Percentiles rank a stretch among this genome's conserved stretches.
Conservation (phyloP, 1,140 invertebrate species). For the Goniozus legneri region DNA sequence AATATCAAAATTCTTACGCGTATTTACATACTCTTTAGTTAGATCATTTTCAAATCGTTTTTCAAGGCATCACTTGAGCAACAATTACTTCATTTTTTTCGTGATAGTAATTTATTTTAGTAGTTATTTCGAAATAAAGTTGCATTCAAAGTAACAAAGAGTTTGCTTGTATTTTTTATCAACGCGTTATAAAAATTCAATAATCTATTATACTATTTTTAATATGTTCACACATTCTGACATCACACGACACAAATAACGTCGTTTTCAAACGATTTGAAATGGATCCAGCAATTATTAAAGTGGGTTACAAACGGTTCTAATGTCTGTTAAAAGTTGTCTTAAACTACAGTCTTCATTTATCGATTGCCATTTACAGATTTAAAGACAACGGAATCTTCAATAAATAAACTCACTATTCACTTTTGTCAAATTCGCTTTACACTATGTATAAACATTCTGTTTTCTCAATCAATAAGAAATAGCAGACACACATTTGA, state of each 20-base stretch:
- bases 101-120: too few species aligned
- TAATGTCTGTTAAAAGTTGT: conserved; percentile 51
- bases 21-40: conserved; percentile 27
- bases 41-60: conserved; percentile 29
- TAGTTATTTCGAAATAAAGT: too few species aligned
- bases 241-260: background rate
- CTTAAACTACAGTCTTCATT: conserved; percentile 50
- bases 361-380: conserved; percentile 27
- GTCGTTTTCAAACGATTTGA: conserved; percentile 24
- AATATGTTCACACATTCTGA: background rate
- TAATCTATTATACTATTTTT: background rate
- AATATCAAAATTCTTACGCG: conserved; percentile 8
- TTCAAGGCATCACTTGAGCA: conserved; percentile 30
- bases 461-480: conserved; percentile 34
- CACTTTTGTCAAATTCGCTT: background rate
- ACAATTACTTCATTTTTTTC: conserved; percentile 5
- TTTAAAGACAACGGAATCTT: conserved; percentile 13
- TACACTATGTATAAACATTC: conserved; percentile 37
- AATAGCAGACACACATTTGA: conserved; percentile 35
- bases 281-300: conserved; percentile 15
- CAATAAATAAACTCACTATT: conserved; percentile 23
- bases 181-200: background rate
- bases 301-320: conserved; percentile 34
- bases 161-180: background rate
- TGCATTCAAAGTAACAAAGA: conserved; percentile 1